Base-by-base conservation (phyloP, 2,888 invertebrate genomes). In the Dynastes grantii region DNA sequence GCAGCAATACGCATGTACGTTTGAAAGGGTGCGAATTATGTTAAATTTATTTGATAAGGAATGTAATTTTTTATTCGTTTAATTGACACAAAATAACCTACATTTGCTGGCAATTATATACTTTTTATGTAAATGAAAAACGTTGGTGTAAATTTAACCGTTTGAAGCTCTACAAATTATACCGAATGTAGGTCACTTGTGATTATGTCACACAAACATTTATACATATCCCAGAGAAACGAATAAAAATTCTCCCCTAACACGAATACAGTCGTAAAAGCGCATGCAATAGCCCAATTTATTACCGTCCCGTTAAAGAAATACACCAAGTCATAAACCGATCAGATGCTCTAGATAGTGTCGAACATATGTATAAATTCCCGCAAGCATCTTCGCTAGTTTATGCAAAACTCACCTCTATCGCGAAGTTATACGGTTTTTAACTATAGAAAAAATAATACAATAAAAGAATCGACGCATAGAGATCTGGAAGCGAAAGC, bases 251-350 rank as follows among this genome's bases (percentile, higher is more conserved):
- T 29, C 29, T 51, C 16, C 29, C 27, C 29, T 51, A 29, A 51
- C 29, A 68, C 51, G 68, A 68, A 51, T 27, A 49, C 51, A 51
- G 49, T 40, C 49, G 51, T 51, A 51, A 53, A 68, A 68, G 13
- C 13, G 27, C 68, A 68, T 68, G 68, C 68, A 53, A 51, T 68
- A 68, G 9, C 51, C 53, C 51, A 68, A 68, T 68, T 51, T 68
- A 68, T 68, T 29, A 51, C 11, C 29, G 51, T n/a, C 68, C 51
- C n/a, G 11, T 13, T 32, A 32, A 32, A 63, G 27, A 63, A 63
- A 22, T 11, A 61, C 5, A 61, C 2, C 2, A 61, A 61, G 9
- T 27, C 5, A 22, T 11, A 22, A 9, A 64, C 16, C 65, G 16
- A 8, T 65, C 16, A 65, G n/a, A n/a, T 40, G 40, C n/a, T 40